A percentile compares a stretch with the other conserved stretches of the same genome.
Conservation (phyloP, 2,888 invertebrate species). For the Cataglyphis cursor region DNA sequence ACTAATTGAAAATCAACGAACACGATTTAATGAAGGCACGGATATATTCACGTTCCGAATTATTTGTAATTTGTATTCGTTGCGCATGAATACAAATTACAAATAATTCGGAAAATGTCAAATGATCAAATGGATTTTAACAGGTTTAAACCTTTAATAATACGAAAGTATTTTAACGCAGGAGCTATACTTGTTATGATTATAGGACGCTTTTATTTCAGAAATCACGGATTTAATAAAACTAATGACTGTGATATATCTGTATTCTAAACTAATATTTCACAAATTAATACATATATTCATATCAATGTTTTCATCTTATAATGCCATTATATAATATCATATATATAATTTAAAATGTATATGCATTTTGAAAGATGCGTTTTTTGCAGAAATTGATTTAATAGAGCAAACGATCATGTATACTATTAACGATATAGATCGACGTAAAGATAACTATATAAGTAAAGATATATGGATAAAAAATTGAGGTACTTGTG, state of each 20-base stretch:
- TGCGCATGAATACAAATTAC: background rate
- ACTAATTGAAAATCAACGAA: slow-evolving; percentile 50
- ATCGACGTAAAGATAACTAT: background rate
- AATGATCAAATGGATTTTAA: slow-evolving; percentile 16
- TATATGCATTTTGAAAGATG: background rate
- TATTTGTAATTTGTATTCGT: no score
- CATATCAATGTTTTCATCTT: no score
- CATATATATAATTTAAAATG: background rate
- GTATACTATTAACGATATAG: slow-evolving; percentile 1
- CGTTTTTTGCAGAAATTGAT: background rate
- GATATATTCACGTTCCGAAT: slow-evolving; percentile 3
- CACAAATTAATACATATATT: background rate
- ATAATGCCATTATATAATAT: no score
- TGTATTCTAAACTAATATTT: background rate
- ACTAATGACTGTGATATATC: background rate
- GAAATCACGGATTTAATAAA: background rate
- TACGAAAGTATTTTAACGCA: slow-evolving; percentile 28
- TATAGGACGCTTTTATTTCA: background rate
- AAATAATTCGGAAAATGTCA: slow-evolving; percentile 23
- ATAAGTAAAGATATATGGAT: slow-evolving; percentile 1
- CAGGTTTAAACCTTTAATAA: slow-evolving; percentile 14
- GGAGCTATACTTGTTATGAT: slow-evolving; percentile 1
- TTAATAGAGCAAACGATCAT: background rate
- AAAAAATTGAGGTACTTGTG: background rate
- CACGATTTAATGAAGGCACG: slow-evolving; percentile 1